Evolutionary conservation across 2,113 vertebrate species (phyloP).

Genomic region (Odocoileus hemionus): DNA sequence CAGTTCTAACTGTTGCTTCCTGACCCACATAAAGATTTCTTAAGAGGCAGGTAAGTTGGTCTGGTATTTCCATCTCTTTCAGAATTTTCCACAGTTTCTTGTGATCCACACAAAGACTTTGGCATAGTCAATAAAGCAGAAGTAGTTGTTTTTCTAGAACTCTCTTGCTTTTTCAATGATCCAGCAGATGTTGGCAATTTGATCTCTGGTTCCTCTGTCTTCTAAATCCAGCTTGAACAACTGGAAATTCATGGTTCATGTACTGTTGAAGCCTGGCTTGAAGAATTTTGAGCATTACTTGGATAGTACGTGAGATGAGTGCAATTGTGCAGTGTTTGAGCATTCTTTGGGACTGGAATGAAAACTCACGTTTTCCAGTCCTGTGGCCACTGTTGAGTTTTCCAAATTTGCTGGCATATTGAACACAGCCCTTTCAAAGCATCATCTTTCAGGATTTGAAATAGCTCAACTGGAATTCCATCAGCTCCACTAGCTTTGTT

Average conservation of each 20-base stretch:
- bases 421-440: neutral
- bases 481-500: neutral
- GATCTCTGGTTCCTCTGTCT: no score
- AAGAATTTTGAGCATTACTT: neutral
- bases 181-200: no score
- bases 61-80: neutral
- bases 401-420: neutral
- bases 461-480: neutral
- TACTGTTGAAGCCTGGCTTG: neutral
- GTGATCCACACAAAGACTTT: no score
- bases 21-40: neutral
- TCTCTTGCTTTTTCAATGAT: no score
- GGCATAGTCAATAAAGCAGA: no score
- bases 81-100: neutral
- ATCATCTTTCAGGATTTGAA: neutral
- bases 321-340: neutral
- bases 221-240: neutral
- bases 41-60: neutral
- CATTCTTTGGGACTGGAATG: neutral
- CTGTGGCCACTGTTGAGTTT: neutral
- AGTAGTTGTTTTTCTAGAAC: no score
- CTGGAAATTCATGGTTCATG: neutral
- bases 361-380: neutral
- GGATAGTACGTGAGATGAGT: neutral
- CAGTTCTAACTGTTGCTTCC: neutral